Conservation (phyloP, 23 tunicate species). For the Ciona savignyi region DNA sequence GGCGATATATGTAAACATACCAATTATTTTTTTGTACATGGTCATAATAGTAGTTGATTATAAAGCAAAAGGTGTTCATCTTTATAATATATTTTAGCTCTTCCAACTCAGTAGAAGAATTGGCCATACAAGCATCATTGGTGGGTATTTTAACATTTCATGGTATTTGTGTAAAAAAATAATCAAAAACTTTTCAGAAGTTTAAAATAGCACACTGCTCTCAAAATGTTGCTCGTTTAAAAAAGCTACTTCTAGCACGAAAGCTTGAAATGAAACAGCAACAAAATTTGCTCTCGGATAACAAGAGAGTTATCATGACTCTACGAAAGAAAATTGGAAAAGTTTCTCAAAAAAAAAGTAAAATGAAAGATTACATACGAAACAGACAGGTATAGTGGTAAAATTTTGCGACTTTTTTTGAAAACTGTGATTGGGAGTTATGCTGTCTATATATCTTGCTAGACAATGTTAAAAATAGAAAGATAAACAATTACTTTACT, state of each 20-base stretch:
- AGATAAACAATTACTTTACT: too few relatives aligned
- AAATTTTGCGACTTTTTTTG: too few relatives aligned
- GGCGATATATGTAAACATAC: too few relatives aligned
- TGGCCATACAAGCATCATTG: not conserved
- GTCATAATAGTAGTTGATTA: too few relatives aligned
- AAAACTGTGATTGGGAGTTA: too few relatives aligned
- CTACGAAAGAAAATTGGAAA: slow-evolving; percentile 5
- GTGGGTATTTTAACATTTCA: not conserved
- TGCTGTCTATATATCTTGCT: too few relatives aligned
- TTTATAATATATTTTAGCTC: too few relatives aligned
- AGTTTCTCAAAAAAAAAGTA: slow-evolving; percentile 11
- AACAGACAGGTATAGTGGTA: slow-evolving; percentile 27
- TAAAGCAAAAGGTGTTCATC: too few relatives aligned
- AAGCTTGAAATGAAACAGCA: slow-evolving; percentile 12
- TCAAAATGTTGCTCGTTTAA: slow-evolving; percentile 7
- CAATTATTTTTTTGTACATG: too few relatives aligned
- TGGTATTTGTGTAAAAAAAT: not conserved
- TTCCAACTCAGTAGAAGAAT: not conserved
- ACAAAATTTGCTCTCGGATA: slow-evolving; percentile 4
- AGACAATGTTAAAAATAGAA: too few relatives aligned
- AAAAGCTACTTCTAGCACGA: slow-evolving; percentile 11
- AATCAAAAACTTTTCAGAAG: not conserved
- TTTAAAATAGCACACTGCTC: slow-evolving; percentile 1
- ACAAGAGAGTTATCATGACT: slow-evolving; percentile 1
- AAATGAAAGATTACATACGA: slow-evolving; percentile 27